These are phyloP conservation scores for Agrilus biguttatus DNA, from an alignment of 2,888 invertebrate species.

Conservation along the genomic window DNA sequence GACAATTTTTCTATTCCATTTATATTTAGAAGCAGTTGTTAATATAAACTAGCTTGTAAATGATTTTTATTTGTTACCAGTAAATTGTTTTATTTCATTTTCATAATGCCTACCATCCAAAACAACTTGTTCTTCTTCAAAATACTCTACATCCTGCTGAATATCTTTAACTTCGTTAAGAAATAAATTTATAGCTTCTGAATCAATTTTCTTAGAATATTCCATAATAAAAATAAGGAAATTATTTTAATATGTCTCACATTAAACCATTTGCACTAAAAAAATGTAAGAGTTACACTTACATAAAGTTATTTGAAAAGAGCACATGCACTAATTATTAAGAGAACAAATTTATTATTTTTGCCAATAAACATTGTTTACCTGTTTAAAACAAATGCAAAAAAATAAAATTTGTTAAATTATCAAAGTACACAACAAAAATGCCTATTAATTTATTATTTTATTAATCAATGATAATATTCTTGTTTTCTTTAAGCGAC, in stretches of 20 bases:
- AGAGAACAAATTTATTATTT: too few relatives aligned
- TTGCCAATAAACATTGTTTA: too few relatives aligned
- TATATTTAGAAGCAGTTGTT: background rate
- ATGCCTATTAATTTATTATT: too few relatives aligned
- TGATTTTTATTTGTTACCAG: too few relatives aligned
- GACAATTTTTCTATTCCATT: background rate
- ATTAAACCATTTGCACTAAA: background rate
- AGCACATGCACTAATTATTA: too few relatives aligned
- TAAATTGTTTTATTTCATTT: background rate
- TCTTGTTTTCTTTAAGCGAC: too few relatives aligned
- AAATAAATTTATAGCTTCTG: slow-evolving; percentile 22
- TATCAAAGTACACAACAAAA: too few relatives aligned
- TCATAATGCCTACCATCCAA: slow-evolving; percentile 18
- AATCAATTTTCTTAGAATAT: too few relatives aligned
- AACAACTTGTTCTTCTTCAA: slow-evolving; percentile 18
- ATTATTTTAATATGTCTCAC: background rate
- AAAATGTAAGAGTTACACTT: background rate
- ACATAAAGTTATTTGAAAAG: background rate
- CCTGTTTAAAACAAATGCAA: too few relatives aligned
- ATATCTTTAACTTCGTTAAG: slow-evolving; percentile 26
- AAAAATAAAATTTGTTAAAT: too few relatives aligned
- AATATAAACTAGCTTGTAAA: background rate
- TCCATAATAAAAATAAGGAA: background rate
- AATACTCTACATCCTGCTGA: slow-evolving; percentile 22
- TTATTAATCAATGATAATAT: too few relatives aligned